Percentiles rank a stretch among this genome's conserved stretches.
phyloP scores from a whole-genome alignment of 2,797 vertebrate species.

The Buphagus erythrorhynchus region DNA sequence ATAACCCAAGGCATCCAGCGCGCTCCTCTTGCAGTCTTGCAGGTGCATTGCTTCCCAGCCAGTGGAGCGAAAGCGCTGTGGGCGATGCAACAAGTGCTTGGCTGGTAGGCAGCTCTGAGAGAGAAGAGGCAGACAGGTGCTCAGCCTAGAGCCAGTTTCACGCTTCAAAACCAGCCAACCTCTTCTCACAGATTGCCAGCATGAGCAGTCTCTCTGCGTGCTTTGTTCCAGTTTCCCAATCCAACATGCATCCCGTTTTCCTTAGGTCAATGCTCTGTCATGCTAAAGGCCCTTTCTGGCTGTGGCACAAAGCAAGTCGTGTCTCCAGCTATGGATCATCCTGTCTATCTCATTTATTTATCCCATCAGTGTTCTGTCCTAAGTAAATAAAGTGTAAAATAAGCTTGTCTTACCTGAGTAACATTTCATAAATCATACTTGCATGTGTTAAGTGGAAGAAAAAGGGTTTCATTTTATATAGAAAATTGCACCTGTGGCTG shows the following conservation, averaged over 20 bases:
- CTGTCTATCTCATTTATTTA: conserved; percentile 2
- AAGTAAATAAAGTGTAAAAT: conserved; percentile 59
- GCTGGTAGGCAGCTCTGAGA: background rate
- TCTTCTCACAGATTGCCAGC: background rate
- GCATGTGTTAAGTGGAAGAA: background rate
- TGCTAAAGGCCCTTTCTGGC: background rate
- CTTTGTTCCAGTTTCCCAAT: background rate
- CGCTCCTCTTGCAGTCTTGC: background rate
- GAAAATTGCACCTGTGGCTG: background rate
- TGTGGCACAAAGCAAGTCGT: background rate
- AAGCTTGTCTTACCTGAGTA: conserved; percentile 13
- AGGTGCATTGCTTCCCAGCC: background rate
- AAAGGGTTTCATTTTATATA: background rate
- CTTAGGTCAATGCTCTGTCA: background rate
- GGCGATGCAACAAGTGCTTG: background rate
- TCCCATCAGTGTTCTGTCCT: background rate
- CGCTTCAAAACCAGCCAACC: background rate
- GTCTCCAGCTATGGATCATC: background rate
- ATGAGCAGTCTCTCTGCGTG: background rate
- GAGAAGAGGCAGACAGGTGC: background rate
- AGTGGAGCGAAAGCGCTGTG: background rate
- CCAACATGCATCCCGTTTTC: background rate
- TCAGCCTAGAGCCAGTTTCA: background rate
- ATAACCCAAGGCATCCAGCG: accelerated
- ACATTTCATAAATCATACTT: conserved; percentile 41